Evolutionary conservation across 2,888 invertebrate species (phyloP).

Genomic region (Lamproptera curius): DNA sequence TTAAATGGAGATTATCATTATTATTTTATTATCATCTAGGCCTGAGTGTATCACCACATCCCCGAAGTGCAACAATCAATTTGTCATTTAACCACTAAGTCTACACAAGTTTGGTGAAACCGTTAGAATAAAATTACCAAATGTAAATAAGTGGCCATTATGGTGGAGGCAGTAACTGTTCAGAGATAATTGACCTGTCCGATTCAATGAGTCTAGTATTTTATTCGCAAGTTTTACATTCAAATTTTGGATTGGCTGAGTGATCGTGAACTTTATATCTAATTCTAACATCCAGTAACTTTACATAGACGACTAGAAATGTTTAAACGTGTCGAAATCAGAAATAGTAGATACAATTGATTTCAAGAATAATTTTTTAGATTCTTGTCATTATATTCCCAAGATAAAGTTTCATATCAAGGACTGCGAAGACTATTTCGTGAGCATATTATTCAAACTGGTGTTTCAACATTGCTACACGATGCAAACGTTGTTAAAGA

Average conservation of each 20-base stretch:
- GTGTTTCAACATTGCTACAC: constrained; percentile 73
- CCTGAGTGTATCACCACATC: constrained; percentile 50
- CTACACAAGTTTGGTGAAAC: constrained; percentile 66
- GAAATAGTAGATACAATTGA: no score
- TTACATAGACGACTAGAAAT: constrained; percentile 6
- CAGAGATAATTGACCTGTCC: constrained; percentile 60
- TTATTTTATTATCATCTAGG: no score
- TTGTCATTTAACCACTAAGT: constrained; percentile 48
- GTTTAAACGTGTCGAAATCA: neutral
- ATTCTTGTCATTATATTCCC: neutral
- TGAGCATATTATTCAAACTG: constrained; percentile 61
- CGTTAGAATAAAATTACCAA: constrained; percentile 19
- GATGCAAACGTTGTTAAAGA: constrained; percentile 27
- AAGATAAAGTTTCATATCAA: neutral
- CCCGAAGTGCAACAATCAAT: constrained; percentile 44
- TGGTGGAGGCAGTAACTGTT: constrained; percentile 35
- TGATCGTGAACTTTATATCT: constrained; percentile 12
- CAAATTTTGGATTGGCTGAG: neutral
- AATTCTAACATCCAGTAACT: constrained; percentile 20
- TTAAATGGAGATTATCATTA: no score
- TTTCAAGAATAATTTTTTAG: no score
- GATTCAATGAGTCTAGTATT: neutral
- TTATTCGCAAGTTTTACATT: neutral
- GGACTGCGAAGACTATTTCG: constrained; percentile 25
- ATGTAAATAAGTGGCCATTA: constrained; percentile 42